Base-by-base conservation (phyloP, 2,888 invertebrate species). In the Mesochorus sp. region DNA sequence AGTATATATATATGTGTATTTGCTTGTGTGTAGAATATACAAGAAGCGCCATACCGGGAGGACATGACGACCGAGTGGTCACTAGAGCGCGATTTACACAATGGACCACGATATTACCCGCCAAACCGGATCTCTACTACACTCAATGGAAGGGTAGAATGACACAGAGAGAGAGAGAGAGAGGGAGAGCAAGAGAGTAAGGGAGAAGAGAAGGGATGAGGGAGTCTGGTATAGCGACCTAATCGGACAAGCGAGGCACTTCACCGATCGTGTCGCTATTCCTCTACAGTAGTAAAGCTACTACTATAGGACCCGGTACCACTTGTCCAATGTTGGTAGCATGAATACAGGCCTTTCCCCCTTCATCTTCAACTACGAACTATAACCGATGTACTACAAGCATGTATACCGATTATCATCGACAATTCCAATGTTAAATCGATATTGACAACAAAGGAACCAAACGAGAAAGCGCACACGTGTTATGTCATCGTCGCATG, bases 81-180 rank as follows among this genome's bases (percentile, higher is more conserved):
- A 61, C 47, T 37, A 26, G 47, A 77, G 34, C 59, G 39, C 8
- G 55, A 67, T 37, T 61, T 57, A 14, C 62, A 77, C 77, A 77
- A 77, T 73, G 68, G 73, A 34, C 47, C 51, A 34, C 34, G 67
- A 72, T 77, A 77, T 73, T 49, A 68, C 68, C n/a, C n/a, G 68
- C 77, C 55, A 62, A 70, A 57, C 62, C 51, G 31, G 44, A 67
- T 62, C 57, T 55, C 75, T 42, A 6, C 8, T 37, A n/a, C 37
- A 57, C 47, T 73, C 73, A 19, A 37, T 67, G 67, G 49, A 72
- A 55, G 51, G 53, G 24, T 55, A 39, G 39, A 39, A 14, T n/a
- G 39, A 39, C 12, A n/a, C 4, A 39, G 39, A 31, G 62, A 31
- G 10, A 17, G 61, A 28, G 42, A 24, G 47, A 26, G 24, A 21